Evolutionary conservation across 2,888 invertebrate genomes (phyloP), one percentile per base, ranked within the genome.

Genomic region (Polydesmus complanatus): DNA sequence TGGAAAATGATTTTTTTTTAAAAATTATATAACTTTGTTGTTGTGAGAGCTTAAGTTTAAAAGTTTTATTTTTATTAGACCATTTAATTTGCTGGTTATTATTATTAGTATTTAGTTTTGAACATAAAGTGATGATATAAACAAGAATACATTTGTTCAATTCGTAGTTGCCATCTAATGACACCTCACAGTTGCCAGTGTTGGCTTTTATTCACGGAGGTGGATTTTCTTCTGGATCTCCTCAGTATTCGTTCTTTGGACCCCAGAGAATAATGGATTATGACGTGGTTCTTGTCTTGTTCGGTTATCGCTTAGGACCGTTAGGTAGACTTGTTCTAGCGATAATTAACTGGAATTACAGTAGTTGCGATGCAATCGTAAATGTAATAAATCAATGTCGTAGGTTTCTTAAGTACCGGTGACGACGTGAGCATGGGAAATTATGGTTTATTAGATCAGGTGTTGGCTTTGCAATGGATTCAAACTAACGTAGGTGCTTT

Each of bases 251-350:
- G 19, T 11, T 11, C 8, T 51, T 14, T 51, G 8, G 11, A 5
- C 52, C 58, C 2, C 21, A 52, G 1, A 37, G 21, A 58, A 51
- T 55, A 25, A 62, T 59, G 37, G 56, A 58, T 50, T 27, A 26
- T 37, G 56, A 48, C 22, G 47, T 55, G 25, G 47, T 59, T 64
- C 63, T 61, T 64, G 65, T 60, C 65, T 64, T 23, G 65, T 47
- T n/a, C 63, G 64, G 2, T 58, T 54, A 21, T 62, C 65, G 22
- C 61, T 50, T 19, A 65, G 67, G 14, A 62, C 61, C 60, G 62
- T 51, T 22, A 63, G 66, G 54, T 60, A 66, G 11, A 66, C n/a
- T n/a, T n/a, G n/a, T n/a, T n/a, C n/a, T n/a, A n/a, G n/a, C n/a
- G n/a, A n/a, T n/a, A n/a, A n/a, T n/a, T n/a, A n/a, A n/a, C n/a